These are phyloP conservation scores for Altica lythri DNA, from an alignment of 2,888 invertebrate species.

Conservation along the genomic window DNA sequence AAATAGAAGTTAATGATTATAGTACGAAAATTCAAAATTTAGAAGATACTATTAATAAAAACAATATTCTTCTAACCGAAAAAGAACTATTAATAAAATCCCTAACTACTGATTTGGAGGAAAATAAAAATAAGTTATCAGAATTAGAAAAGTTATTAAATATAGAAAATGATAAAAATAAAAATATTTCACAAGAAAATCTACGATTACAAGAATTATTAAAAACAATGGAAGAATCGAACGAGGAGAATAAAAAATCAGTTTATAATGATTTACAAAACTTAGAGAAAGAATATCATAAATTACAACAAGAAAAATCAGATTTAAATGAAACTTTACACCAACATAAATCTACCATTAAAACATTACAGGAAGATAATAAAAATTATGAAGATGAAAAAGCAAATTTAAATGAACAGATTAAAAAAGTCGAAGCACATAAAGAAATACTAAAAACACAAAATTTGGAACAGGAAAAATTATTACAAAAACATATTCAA, in stretches of 20 bases:
- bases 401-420: no score
- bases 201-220: neutral
- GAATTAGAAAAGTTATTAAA: neutral
- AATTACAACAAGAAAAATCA: conserved; percentile 33
- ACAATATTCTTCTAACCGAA: neutral
- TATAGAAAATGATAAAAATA: conserved; percentile 7
- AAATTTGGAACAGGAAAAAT: conserved; percentile 36
- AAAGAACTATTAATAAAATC: conserved; percentile 1
- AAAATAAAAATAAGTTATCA: neutral
- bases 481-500: neutral
- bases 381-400: no score
- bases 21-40: conserved; percentile 32
- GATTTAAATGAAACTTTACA: conserved; percentile 32
- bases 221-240: no score
- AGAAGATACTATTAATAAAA: conserved; percentile 12
- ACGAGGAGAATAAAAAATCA: neutral
- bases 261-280: neutral
- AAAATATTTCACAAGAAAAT: neutral
- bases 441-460: conserved; percentile 36
- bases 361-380: no score
- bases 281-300: conserved; percentile 16
- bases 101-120: neutral
- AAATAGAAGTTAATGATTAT: conserved; percentile 30
- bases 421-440: no score
- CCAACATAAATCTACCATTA: no score